These are phyloP conservation scores for Palythoa caribaeorum DNA, from an alignment of 92 coral and sea anemone species.

Conservation along the genomic window DNA sequence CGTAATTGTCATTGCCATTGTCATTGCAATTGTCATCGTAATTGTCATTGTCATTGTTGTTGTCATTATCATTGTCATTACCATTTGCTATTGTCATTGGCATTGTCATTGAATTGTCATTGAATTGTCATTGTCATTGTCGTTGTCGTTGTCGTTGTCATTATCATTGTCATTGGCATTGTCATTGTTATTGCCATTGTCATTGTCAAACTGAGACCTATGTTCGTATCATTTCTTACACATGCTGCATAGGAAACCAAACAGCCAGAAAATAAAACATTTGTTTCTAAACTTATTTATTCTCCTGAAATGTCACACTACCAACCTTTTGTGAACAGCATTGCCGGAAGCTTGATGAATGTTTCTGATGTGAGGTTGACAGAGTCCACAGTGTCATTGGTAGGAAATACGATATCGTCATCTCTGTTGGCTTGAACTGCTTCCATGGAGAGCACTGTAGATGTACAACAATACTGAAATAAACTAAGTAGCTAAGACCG, in stretches of 20 bases:
- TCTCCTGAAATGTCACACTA: background rate
- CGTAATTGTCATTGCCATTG: background rate
- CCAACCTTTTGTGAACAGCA: constrained; percentile 22
- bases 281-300: background rate
- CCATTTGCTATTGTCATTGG: background rate
- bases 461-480: background rate
- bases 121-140: background rate
- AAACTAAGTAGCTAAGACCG: background rate
- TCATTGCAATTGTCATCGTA: background rate
- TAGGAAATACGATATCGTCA: constrained; percentile 21
- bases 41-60: background rate
- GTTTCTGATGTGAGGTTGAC: constrained; percentile 1
- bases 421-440: background rate
- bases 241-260: background rate
- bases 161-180: too few relatives aligned
- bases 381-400: background rate
- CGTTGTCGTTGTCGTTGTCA: too few relatives aligned
- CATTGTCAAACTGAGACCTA: background rate
- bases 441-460: constrained; percentile 26
- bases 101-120: background rate
- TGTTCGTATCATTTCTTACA: background rate
- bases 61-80: background rate
- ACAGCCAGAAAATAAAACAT: background rate
- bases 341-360: constrained; percentile 18
- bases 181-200: background rate